Conservation (phyloP, 2,113 vertebrate genomes). For the Neotoma lepida region DNA sequence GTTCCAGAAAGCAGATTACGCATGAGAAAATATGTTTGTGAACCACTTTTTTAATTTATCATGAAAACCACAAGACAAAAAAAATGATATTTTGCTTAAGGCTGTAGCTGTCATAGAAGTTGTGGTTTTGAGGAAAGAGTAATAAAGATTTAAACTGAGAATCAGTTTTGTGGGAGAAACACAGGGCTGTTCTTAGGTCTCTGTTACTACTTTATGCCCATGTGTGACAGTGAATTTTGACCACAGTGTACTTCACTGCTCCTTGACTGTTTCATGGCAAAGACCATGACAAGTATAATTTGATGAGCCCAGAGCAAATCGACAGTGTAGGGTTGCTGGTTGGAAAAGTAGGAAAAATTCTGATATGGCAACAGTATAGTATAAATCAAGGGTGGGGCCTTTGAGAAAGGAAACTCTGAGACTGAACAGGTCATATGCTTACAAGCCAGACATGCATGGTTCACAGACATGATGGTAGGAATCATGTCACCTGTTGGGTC, state of each 20-base stretch:
- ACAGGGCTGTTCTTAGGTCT: not conserved
- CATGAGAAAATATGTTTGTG: conserved; percentile 68
- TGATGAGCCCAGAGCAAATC: not conserved
- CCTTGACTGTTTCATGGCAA: not conserved
- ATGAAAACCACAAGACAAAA: conserved; percentile 52
- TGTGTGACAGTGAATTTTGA: not conserved
- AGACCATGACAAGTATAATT: not conserved
- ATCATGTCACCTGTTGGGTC: rapidly evolving
- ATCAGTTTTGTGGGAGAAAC: not conserved
- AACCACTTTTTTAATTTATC: conserved; percentile 66
- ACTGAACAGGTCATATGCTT: not conserved
- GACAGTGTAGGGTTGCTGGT: not conserved
- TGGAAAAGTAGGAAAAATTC: not conserved
- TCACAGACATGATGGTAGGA: not conserved
- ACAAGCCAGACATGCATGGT: not conserved
- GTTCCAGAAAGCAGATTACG: conserved; percentile 56
- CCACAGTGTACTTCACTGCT: not conserved
- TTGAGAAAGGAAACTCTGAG: not conserved
- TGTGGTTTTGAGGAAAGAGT: conserved; percentile 15
- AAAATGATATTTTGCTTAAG: conserved; percentile 46
- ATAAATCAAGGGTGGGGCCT: rapidly evolving
- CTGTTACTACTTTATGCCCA: not conserved
- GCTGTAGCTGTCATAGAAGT: not conserved
- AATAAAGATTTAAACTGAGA: conserved; percentile 47
- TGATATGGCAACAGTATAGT: not conserved